Conservation (phyloP, 2,888 invertebrate species). For the Andricus curvator region DNA sequence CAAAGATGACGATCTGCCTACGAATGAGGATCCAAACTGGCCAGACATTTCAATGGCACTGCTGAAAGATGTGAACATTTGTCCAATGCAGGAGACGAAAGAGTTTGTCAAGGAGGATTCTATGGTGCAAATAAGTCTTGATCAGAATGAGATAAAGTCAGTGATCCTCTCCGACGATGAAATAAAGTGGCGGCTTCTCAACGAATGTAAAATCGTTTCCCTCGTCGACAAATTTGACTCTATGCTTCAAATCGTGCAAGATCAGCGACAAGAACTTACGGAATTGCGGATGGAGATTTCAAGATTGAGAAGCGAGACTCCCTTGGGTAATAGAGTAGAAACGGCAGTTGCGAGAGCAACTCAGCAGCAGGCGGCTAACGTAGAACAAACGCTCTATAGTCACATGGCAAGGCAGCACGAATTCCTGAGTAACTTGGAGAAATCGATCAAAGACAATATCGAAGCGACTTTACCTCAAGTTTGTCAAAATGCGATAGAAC, state of each 20-base stretch:
- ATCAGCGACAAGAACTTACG: slow-evolving; percentile 70
- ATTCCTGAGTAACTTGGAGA: slow-evolving; percentile 70
- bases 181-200: slow-evolving; percentile 59
- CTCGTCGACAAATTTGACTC: slow-evolving; percentile 69
- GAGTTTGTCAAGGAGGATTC: slow-evolving; percentile 60
- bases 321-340: slow-evolving; percentile 66
- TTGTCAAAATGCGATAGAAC: slow-evolving; percentile 85
- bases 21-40: slow-evolving; percentile 73
- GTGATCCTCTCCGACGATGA: slow-evolving; percentile 50
- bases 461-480: slow-evolving; percentile 80
- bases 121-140: slow-evolving; percentile 55
- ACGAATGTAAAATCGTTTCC: slow-evolving; percentile 60
- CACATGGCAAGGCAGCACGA: slow-evolving; percentile 70
- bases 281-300: slow-evolving; percentile 70
- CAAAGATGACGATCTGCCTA: slow-evolving; percentile 41
- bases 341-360: slow-evolving; percentile 66
- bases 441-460: slow-evolving; percentile 79
- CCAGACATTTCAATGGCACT: slow-evolving; percentile 77
- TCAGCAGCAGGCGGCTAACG: slow-evolving; percentile 68
- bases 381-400: slow-evolving; percentile 68
- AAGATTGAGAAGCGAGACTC: slow-evolving; percentile 69
- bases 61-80: slow-evolving; percentile 69
- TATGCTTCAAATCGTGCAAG: slow-evolving; percentile 68
- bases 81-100: slow-evolving; percentile 58
- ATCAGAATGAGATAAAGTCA: slow-evolving; percentile 50